These are phyloP conservation scores for Rhingia rostrata DNA, from an alignment of 2,888 invertebrate species.

Conservation along the genomic window DNA sequence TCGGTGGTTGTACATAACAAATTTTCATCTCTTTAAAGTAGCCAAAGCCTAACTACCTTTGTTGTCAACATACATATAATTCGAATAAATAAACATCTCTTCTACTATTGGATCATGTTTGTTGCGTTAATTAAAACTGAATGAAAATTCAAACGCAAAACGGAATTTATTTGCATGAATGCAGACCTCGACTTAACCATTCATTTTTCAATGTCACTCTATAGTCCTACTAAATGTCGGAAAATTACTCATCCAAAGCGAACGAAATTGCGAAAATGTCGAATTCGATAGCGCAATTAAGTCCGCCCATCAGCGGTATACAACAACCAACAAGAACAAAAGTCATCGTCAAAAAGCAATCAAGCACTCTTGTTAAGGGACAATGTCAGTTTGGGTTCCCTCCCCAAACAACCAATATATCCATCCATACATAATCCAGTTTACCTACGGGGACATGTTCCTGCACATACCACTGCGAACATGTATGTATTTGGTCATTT, in stretches of 20 bases:
- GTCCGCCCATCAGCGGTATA: constrained; percentile 50
- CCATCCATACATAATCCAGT: constrained; percentile 27
- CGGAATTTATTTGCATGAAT: constrained; percentile 46
- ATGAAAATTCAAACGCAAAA: constrained; percentile 56
- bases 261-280: constrained; percentile 72
- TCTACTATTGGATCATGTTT: constrained; percentile 7
- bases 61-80: no score
- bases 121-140: constrained; percentile 57
- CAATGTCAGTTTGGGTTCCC: constrained; percentile 65
- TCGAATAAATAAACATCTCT: background rate
- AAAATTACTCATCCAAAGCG: constrained; percentile 71
- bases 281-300: constrained; percentile 73
- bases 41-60: no score
- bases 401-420: constrained; percentile 52
- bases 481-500: background rate
- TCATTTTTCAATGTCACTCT: constrained; percentile 66
- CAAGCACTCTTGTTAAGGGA: constrained; percentile 70
- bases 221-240: constrained; percentile 65
- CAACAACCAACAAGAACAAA: constrained; percentile 65
- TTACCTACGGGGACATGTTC: background rate
- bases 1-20: no score
- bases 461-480: background rate
- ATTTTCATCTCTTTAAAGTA: no score
- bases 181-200: constrained; percentile 52
- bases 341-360: constrained; percentile 73